These are phyloP conservation scores for Drymonia ruficornis DNA, from an alignment of 2,888 invertebrate genomes.

Conservation along the genomic window DNA sequence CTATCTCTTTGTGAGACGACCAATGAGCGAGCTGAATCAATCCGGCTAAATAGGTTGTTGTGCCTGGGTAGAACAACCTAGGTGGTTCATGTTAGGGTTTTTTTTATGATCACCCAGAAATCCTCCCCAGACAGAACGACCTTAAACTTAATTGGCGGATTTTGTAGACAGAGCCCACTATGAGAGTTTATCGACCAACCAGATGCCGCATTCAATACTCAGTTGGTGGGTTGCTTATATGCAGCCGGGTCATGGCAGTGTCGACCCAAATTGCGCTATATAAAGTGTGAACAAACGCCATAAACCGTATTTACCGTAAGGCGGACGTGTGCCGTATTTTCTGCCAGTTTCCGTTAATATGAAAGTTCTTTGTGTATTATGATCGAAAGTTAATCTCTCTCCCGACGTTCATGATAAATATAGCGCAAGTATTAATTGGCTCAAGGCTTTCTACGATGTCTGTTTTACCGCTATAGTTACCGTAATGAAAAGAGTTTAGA, in stretches of 20 bases:
- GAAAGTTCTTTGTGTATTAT: slow-evolving; percentile 3
- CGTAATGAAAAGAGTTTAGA: neutral
- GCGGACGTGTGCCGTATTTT: slow-evolving; percentile 11
- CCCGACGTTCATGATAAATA: slow-evolving; percentile 1
- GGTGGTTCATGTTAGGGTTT: no score
- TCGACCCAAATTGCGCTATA: slow-evolving; percentile 33
- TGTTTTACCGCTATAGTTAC: neutral
- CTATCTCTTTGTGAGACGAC: no score
- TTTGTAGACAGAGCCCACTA: no score
- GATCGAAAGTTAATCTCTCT: slow-evolving; percentile 4
- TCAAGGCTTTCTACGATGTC: slow-evolving; percentile 3
- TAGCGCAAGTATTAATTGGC: slow-evolving; percentile 3
- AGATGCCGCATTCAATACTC: no score
- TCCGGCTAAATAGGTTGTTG: no score
- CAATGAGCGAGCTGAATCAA: no score
- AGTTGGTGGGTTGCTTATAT: no score
- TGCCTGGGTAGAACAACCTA: no score
- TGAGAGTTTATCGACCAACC: no score
- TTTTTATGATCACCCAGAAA: no score
- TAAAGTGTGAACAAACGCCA: slow-evolving; percentile 32
- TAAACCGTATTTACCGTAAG: slow-evolving; percentile 17
- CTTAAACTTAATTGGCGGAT: no score
- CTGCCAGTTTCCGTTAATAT: slow-evolving; percentile 8
- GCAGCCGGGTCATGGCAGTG: slow-evolving; percentile 22
- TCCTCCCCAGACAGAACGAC: no score